Evolutionary conservation across 2,113 vertebrate species (phyloP).

Genomic region (Trogon surrucura): DNA sequence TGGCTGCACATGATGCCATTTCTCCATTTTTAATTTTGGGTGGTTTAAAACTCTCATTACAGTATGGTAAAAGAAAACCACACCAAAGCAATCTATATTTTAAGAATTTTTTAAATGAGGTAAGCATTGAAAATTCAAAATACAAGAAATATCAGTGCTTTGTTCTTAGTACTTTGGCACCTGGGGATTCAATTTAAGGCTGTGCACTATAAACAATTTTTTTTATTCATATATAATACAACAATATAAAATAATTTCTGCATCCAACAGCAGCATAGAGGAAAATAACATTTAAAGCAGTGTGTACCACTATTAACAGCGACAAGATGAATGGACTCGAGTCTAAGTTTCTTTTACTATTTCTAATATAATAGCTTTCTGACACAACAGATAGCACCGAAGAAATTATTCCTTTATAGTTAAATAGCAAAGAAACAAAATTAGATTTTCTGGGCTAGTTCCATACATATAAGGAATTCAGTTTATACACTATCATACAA

Average conservation of each 20-base stretch:
- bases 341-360: not conserved
- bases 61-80: not conserved
- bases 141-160: not conserved
- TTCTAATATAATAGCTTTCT: not conserved
- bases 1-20: not conserved
- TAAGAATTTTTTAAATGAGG: not conserved
- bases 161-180: not conserved
- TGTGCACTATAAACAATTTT: not conserved
- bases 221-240: not conserved
- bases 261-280: not conserved
- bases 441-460: not conserved
- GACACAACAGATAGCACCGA: not conserved
- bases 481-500: not conserved
- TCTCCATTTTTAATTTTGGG: not conserved
- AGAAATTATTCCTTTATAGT: not conserved
- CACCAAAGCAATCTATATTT: not conserved
- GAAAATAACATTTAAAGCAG: not conserved
- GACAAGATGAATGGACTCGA: not conserved
- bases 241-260: not conserved
- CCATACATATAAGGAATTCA: not conserved
- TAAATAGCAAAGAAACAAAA: not conserved
- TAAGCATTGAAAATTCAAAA: not conserved
- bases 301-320: not conserved
- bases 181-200: not conserved
- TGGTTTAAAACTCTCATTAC: not conserved